Conservation (phyloP, 1,140 invertebrate genomes). For the Calliopsis andreniformis region DNA sequence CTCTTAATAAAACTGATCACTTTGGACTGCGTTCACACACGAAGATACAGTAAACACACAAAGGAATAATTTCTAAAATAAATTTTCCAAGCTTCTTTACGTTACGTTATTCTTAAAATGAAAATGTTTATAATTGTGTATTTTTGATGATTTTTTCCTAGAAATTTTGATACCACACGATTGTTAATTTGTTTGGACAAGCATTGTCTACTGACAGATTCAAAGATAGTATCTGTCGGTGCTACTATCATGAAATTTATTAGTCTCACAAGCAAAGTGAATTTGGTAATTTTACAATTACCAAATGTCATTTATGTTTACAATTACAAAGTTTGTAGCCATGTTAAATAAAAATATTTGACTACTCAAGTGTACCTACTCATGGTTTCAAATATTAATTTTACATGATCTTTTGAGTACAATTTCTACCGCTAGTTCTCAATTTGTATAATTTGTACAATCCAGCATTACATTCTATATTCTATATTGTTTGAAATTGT, state of each 20-base stretch:
- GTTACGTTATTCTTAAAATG: background rate
- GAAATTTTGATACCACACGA: conserved; percentile 18
- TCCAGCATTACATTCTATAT: no score
- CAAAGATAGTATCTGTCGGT: background rate
- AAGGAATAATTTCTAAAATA: background rate
- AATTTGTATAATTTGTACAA: no score
- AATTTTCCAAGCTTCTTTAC: background rate
- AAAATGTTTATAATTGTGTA: background rate
- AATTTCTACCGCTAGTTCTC: no score
- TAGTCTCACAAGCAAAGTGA: no score
- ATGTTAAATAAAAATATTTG: no score
- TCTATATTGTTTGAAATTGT: conserved; percentile 5
- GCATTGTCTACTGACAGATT: background rate
- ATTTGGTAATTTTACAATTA: background rate
- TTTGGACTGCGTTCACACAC: no score
- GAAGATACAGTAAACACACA: background rate
- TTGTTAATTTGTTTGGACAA: conserved; percentile 4
- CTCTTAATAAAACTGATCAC: background rate
- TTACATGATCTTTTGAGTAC: no score
- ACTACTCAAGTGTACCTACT: no score
- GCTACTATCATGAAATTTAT: no score
- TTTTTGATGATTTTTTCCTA: background rate
- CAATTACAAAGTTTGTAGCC: no score
- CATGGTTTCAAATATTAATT: no score
- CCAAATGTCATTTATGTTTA: no score